Percentiles rank a stretch among this genome's conserved stretches.
Conservation (phyloP, 2,888 invertebrate species). For the Vandiemenella viatica region DNA sequence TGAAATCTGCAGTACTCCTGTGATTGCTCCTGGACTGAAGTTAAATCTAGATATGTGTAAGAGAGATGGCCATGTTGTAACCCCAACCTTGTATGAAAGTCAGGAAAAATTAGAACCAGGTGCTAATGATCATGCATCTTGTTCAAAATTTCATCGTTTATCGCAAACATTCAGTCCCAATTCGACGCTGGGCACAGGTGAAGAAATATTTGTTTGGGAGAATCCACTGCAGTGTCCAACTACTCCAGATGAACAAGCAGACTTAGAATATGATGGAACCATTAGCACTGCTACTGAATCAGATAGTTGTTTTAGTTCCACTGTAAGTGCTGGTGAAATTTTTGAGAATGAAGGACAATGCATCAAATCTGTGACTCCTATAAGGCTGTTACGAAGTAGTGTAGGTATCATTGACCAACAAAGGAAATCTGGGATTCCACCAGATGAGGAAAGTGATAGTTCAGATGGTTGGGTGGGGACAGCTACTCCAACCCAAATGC, state of each 20-base stretch:
- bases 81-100: too few species aligned
- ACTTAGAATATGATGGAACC: slow-evolving; percentile 49
- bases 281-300: slow-evolving; percentile 5
- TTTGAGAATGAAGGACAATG: slow-evolving; percentile 47
- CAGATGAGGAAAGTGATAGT: slow-evolving; percentile 16
- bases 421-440: slow-evolving; percentile 9
- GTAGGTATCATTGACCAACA: slow-evolving; percentile 32
- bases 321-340: slow-evolving; percentile 32
- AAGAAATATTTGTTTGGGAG: slow-evolving; percentile 63
- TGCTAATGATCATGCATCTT: not conserved
- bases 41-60: slow-evolving; percentile 6
- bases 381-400: slow-evolving; percentile 31
- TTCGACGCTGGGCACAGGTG: slow-evolving; percentile 14
- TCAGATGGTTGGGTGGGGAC: slow-evolving; percentile 24
- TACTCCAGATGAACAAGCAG: slow-evolving; percentile 58
- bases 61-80: not conserved
- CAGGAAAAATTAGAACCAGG: not conserved
- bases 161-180: slow-evolving; percentile 10
- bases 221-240: slow-evolving; percentile 53
- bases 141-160: not conserved
- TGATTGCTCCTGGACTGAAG: slow-evolving; percentile 20
- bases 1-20: slow-evolving; percentile 21
- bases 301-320: slow-evolving; percentile 4
- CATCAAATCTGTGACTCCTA: slow-evolving; percentile 53
- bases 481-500: slow-evolving; percentile 23